Evolutionary conservation across 2,888 invertebrate species (phyloP), one percentile per base, ranked within the genome.

Genomic region (Agrotis segetum): DNA sequence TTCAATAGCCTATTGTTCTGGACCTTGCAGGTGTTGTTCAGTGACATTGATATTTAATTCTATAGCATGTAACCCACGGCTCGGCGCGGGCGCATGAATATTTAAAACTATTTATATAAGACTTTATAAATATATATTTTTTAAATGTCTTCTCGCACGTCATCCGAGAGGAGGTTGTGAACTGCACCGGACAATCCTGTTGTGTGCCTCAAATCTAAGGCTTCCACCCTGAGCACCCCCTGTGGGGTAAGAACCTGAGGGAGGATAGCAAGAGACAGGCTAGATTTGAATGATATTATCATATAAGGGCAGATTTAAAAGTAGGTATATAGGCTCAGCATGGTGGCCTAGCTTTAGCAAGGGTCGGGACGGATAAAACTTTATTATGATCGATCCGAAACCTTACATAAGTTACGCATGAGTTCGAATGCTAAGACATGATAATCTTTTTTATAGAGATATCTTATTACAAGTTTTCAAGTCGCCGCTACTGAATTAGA

Each of bases 1-100:
- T 85, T 85, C 85, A 85, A 79, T 47, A 76, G 49, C 61, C 82
- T 64, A 73, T 74, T 82, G 75, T 80, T 84, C 69, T 71, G 46
- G 71, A 73, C 65, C 68, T 50, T 62, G 74, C 50, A 60, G 58
- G 58, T 49, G 62, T 44, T 53, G 53, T 49, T 63, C 58, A 44
- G 34, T 76, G 62, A 80, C 76, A 70, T 74, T 80, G 82, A 71
- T 74, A 76, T 74, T 76, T 71, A 74, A 69, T 59, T 66, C 52
- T 56, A 60, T 82, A 50, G 72, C 72, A 67, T 75, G 70, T 61
- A 24, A 61, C 67, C 17, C 53, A 60, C 19, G 34, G 50, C 53
- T 19, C 29, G 29, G 29, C 40, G 40, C 40, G 40, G 11, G 40
- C 40, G 40, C 40, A 40, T 79, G 52, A 69, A 81, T 80, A 80